Evolutionary conservation across 35 echinoderm and acorn worm genomes (phyloP), one percentile per base, ranked within the genome.

Genomic region (Ophiothrix spiculata): DNA sequence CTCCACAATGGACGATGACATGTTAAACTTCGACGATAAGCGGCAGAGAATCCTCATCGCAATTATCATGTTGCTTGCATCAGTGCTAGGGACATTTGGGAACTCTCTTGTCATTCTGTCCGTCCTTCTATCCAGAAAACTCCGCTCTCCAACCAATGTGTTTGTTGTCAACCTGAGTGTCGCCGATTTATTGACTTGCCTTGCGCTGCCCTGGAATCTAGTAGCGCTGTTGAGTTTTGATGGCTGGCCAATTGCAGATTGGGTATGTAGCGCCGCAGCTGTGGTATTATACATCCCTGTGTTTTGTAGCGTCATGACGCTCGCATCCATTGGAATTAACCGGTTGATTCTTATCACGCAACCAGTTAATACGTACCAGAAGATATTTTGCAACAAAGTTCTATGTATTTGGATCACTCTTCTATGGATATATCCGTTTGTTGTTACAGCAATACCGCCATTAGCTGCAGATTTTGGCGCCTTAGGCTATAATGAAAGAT

Each of bases 141-240:
- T 93, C 2, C 91, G 85, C 39, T 88, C 87, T 45, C 80, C 75
- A 23, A 93, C 91, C 8, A 93, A 93, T n/a, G 76, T 64, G 1
- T 88, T 88, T 45, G 86, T 93, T 39, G 79, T 93, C n/a, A 93
- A 83, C 80, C 77, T 93, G 25, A 85, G 84, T 10, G 31, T 93
- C 37, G 80, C 91, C 32, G 91, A 93, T 32, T 49, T 93, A 17
- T 25, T 93, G 0, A 75, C 91, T 17, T 84, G 80, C 31, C 11
- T 93, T 35, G 76, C 75, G 41, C 34, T 93, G 46, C 91, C 91
- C 32, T 88, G 64, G 60, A 88, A 32, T 32, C 60, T 83, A 0
- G 79, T 69, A 32, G 86, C 76, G 6, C 29, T 93, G 25, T 63
- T 93, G 10, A 41, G 45, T 40, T 82, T 11, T 38, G 39, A 84